Conservation (phyloP, 1,140 invertebrate genomes). For the Carposina sasakii region DNA sequence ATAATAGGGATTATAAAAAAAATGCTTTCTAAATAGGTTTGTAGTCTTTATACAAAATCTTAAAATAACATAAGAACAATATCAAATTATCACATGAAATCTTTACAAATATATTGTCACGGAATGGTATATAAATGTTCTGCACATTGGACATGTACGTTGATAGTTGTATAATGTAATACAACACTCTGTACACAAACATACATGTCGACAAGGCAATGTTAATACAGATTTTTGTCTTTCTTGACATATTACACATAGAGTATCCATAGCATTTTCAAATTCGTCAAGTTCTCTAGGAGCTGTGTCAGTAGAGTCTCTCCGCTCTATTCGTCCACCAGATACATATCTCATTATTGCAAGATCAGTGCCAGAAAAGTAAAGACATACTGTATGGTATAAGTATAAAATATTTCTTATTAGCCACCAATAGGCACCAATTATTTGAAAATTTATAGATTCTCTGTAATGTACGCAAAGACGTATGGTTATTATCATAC, state of each 20-base stretch:
- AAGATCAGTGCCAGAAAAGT: conserved; percentile 55
- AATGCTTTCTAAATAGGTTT: not conserved
- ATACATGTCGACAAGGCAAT: conserved; percentile 63
- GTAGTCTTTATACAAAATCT: no score
- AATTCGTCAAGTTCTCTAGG: conserved; percentile 22
- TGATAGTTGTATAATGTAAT: conserved; percentile 58
- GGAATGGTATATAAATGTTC: conserved; percentile 65
- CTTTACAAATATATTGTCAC: conserved; percentile 60
- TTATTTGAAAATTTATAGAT: conserved; percentile 31
- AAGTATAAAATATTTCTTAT: conserved; percentile 48
- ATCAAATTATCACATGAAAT: conserved; percentile 2
- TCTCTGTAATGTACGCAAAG: conserved; percentile 48
- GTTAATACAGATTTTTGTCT: conserved; percentile 62
- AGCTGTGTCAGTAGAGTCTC: conserved; percentile 23
- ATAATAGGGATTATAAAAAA: not conserved
- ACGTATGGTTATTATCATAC: conserved; percentile 45
- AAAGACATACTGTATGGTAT: conserved; percentile 55
- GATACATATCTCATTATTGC: conserved; percentile 50
- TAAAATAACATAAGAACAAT: conserved; percentile 12
- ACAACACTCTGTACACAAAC: conserved; percentile 60
- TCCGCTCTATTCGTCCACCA: conserved; percentile 33
- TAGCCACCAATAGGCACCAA: conserved; percentile 44
- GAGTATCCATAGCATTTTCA: conserved; percentile 39
- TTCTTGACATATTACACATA: conserved; percentile 64
- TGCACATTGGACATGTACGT: conserved; percentile 62